Evolutionary conservation across 2,113 vertebrate species (phyloP).

Genomic region (Narcine bancroftii): DNA sequence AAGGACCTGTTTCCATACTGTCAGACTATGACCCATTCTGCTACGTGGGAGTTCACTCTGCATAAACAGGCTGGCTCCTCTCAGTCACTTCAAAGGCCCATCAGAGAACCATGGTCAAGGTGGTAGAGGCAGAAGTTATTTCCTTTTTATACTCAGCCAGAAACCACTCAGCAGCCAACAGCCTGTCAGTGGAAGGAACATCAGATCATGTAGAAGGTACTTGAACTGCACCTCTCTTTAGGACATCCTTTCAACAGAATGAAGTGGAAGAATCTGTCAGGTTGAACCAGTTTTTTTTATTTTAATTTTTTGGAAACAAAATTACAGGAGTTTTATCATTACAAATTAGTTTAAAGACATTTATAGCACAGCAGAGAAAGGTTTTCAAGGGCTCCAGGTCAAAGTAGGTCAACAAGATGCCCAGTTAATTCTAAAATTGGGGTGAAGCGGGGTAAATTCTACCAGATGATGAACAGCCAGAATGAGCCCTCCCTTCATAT

Average conservation of each 20-base stretch:
- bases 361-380: background rate
- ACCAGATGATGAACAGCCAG: background rate
- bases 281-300: background rate
- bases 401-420: background rate
- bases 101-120: too few relatives aligned
- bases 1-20: too few relatives aligned
- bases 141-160: background rate
- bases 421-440: background rate
- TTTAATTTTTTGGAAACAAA: background rate
- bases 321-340: background rate
- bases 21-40: too few relatives aligned
- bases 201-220: background rate
- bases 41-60: too few relatives aligned
- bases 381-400: background rate
- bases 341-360: background rate
- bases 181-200: background rate
- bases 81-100: too few relatives aligned
- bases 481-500: background rate
- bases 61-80: too few relatives aligned
- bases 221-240: background rate
- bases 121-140: background rate
- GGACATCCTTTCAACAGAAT: background rate
- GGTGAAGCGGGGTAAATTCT: background rate
- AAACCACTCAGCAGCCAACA: background rate
- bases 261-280: background rate